phyloP scores from a whole-genome alignment of 2,797 vertebrate genomes.

The Psittacula derbiana region DNA sequence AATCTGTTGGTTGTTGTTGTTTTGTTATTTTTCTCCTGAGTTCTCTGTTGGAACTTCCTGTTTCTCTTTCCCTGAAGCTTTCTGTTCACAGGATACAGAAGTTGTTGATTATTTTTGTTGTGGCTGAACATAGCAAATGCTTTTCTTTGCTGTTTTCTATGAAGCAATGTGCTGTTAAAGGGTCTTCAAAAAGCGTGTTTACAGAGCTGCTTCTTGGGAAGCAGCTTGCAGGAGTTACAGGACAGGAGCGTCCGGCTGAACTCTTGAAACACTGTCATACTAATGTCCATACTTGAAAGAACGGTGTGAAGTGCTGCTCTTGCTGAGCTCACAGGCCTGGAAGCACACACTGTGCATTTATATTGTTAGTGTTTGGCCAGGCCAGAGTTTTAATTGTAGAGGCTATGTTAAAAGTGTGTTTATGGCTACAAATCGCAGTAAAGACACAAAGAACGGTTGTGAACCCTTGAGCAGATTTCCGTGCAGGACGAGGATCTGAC shows the following conservation, averaged over 20 bases:
- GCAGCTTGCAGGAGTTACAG: background rate
- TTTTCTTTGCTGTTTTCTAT: background rate
- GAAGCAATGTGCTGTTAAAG: background rate
- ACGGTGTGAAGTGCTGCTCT: background rate
- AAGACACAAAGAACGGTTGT: background rate
- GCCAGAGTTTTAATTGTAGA: background rate
- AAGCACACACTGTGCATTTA: background rate
- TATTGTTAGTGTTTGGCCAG: background rate
- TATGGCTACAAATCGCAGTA: background rate
- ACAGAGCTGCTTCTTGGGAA: background rate
- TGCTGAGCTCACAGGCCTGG: background rate
- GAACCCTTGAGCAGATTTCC: background rate
- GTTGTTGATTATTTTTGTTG: background rate
- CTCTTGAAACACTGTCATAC: background rate
- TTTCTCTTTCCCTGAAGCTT: background rate
- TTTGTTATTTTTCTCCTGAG: background rate
- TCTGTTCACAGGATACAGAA: background rate
- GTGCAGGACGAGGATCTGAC: background rate
- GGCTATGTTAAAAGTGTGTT: background rate
- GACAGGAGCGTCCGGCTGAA: background rate
- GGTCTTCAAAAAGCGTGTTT: background rate
- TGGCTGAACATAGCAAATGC: background rate
- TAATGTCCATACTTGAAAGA: background rate
- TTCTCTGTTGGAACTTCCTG: background rate
- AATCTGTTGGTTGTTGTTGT: background rate